phyloP scores from a whole-genome alignment of 1,140 invertebrate species.

The Teleogryllus occipitalis region DNA sequence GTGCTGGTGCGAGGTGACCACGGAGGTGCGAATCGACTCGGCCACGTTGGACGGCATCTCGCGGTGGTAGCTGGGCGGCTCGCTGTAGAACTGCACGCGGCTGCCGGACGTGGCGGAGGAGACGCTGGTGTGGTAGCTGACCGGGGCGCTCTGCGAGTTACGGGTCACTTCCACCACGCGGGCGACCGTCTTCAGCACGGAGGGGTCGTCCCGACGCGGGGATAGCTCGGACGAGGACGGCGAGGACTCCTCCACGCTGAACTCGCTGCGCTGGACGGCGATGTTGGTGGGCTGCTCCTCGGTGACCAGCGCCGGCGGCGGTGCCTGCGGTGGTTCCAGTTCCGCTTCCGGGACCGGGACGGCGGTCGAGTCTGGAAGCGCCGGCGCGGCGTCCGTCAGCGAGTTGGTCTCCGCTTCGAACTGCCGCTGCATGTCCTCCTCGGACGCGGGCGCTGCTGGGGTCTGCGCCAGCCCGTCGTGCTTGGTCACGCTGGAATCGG shows the following conservation, averaged over 20 bases:
- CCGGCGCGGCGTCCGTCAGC: too few relatives aligned
- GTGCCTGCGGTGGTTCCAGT: not conserved
- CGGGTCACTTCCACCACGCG: not conserved
- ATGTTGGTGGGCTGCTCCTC: slow-evolving; percentile 39
- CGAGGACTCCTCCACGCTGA: slow-evolving; percentile 43
- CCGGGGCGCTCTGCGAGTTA: slow-evolving; percentile 19
- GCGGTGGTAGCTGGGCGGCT: slow-evolving; percentile 28
- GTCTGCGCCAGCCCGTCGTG: not conserved
- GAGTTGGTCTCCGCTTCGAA: not conserved
- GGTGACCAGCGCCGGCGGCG: slow-evolving; percentile 30
- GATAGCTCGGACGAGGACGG: slow-evolving; percentile 12
- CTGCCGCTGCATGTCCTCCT: not conserved
- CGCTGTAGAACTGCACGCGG: slow-evolving; percentile 39
- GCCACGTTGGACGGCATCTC: slow-evolving; percentile 5
- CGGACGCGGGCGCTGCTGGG: not conserved
- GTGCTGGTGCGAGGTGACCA: slow-evolving; percentile 16
- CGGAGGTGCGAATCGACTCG: slow-evolving; percentile 19
- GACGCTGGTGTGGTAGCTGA: slow-evolving; percentile 26
- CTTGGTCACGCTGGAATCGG: slow-evolving; percentile 32
- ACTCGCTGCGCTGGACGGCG: slow-evolving; percentile 44
- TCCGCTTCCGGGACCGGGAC: not conserved
- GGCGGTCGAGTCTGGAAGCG: too few relatives aligned
- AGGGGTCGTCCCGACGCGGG: not conserved
- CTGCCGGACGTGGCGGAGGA: slow-evolving; percentile 26
- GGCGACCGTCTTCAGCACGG: not conserved